phyloP scores from a whole-genome alignment of 2,797 vertebrate genomes.

The Dallia pectoralis region DNA sequence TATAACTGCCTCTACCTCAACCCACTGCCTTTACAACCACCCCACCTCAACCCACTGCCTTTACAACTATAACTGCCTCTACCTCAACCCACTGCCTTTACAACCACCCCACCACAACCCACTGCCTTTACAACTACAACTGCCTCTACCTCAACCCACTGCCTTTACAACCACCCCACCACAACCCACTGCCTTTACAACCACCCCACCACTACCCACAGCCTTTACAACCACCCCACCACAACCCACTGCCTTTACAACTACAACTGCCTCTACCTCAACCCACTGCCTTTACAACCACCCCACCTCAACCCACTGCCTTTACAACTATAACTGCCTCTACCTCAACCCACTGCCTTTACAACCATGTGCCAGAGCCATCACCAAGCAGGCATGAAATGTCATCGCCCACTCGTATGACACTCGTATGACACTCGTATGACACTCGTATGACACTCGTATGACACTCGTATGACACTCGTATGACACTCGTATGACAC shows the following conservation, averaged over 20 bases:
- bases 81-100: not conserved
- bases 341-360: not conserved
- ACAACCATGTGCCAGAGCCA: slow-evolving; percentile 5
- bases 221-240: too few relatives aligned
- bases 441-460: slow-evolving; percentile 37
- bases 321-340: too few relatives aligned
- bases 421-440: slow-evolving; percentile 42
- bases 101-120: not conserved
- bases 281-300: not conserved
- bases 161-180: not conserved
- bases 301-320: too few relatives aligned
- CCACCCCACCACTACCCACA: too few relatives aligned
- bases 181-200: too few relatives aligned
- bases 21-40: not conserved
- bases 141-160: not conserved
- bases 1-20: not conserved
- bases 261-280: not conserved
- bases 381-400: slow-evolving; percentile 36
- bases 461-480: slow-evolving; percentile 45
- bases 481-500: slow-evolving; percentile 44
- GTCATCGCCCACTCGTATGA: slow-evolving; percentile 51
- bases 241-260: slow-evolving; percentile 41
- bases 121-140: not conserved
- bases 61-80: slow-evolving; percentile 23
- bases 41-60: too few relatives aligned